phyloP scores from a whole-genome alignment of 2,888 invertebrate species.

The Phoenoteleia sp. region DNA sequence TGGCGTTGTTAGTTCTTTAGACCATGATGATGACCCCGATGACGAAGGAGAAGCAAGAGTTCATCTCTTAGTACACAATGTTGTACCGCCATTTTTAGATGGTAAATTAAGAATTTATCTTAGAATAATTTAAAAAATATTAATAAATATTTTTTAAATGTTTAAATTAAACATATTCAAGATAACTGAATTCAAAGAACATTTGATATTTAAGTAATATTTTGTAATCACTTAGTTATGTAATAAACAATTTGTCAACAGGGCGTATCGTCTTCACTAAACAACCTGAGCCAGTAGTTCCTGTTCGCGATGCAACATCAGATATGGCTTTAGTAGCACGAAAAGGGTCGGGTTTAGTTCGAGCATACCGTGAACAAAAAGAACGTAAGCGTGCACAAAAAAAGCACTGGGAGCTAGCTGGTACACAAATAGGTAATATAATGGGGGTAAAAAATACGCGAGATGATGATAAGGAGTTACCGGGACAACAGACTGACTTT shows the following conservation, averaged over 20 bases:
- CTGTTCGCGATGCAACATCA: conserved; percentile 97
- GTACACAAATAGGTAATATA: conserved; percentile 98
- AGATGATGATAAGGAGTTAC: conserved; percentile 87
- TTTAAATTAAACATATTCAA: too few relatives aligned
- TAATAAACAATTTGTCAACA: conserved; percentile 61
- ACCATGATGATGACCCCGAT: conserved; percentile 97
- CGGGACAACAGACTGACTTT: conserved; percentile 89
- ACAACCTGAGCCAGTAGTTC: conserved; percentile 99
- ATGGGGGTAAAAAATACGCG: conserved; percentile 94
- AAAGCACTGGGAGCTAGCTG: conserved; percentile 99
- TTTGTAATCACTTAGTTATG: too few relatives aligned
- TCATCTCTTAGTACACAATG: conserved; percentile 98
- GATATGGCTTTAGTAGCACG: conserved; percentile 99
- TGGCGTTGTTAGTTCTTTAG: conserved; percentile 96
- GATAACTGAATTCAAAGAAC: too few relatives aligned
- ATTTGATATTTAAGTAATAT: too few relatives aligned
- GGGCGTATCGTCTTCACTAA: conserved; percentile 98
- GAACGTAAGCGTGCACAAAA: conserved; percentile 99
- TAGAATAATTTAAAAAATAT: too few relatives aligned
- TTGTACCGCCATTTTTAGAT: conserved; percentile 99
- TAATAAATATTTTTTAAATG: too few relatives aligned
- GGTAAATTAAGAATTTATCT: too few relatives aligned
- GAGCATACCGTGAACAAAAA: conserved; percentile 97
- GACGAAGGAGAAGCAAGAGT: conserved; percentile 98
- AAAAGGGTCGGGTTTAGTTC: conserved; percentile 97